Percentiles rank a stretch among this genome's conserved stretches.
phyloP scores from a whole-genome alignment of 2,888 invertebrate species.

The Heteromurus nitidus region DNA sequence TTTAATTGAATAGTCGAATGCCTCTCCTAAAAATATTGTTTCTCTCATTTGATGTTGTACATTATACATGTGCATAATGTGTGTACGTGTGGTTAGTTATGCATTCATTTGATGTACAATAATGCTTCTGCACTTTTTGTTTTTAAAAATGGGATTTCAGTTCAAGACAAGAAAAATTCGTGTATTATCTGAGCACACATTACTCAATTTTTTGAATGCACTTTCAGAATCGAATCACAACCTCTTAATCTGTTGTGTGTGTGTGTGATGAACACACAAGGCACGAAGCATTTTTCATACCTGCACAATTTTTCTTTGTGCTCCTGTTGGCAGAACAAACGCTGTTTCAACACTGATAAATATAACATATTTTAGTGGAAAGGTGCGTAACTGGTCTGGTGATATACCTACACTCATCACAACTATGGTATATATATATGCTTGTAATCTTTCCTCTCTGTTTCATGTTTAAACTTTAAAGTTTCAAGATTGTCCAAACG shows the following conservation, averaged over 20 bases:
- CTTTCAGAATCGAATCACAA: not conserved
- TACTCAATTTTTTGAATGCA: conserved; percentile 20
- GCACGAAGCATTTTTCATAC: too few species aligned
- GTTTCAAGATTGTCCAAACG: conserved; percentile 51
- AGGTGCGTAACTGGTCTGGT: too few species aligned
- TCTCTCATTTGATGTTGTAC: not conserved
- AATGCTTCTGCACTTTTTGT: not conserved
- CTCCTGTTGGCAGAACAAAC: conserved; percentile 16
- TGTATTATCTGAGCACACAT: conserved; percentile 4
- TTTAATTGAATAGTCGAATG: conserved; percentile 22
- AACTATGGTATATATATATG: too few species aligned
- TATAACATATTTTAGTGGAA: not conserved
- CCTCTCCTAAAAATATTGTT: too few species aligned
- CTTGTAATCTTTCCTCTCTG: too few species aligned
- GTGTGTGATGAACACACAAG: too few species aligned
- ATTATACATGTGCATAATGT: conserved; percentile 8
- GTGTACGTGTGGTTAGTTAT: not conserved
- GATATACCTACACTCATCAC: too few species aligned
- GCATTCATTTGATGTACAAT: not conserved
- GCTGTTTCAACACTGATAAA: not conserved
- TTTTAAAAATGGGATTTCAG: conserved; percentile 11
- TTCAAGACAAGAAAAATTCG: not conserved
- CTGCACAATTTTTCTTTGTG: too few species aligned
- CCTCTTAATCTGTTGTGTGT: not conserved
- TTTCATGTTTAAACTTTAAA: not conserved